These are phyloP conservation scores for Oxycera nigricornis DNA, from an alignment of 2,888 invertebrate species.

Conservation along the genomic window DNA sequence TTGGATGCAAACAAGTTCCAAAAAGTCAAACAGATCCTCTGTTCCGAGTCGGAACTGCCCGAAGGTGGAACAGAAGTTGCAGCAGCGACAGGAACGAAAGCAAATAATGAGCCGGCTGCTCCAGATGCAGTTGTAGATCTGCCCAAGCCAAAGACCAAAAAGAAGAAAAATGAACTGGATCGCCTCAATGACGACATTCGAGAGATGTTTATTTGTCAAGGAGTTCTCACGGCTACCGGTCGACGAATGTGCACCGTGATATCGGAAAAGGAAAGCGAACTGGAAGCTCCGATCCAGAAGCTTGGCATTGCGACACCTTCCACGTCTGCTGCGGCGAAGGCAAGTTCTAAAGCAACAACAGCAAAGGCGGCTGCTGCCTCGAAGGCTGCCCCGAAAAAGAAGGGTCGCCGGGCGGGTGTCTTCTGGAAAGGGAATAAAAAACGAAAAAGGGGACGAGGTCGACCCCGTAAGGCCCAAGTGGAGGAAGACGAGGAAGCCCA, in stretches of 20 bases:
- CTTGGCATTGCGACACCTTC: not conserved
- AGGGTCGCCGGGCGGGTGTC: not conserved
- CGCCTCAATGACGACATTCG: slow-evolving; percentile 70
- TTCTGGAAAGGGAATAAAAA: slow-evolving; percentile 25
- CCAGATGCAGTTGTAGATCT: not conserved
- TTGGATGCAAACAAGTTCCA: slow-evolving; percentile 52
- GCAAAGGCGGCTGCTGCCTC: not conserved
- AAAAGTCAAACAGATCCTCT: slow-evolving; percentile 50
- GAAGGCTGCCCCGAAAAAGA: not conserved
- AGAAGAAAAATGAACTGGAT: slow-evolving; percentile 64
- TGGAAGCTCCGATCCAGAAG: not conserved
- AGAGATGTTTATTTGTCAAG: slow-evolving; percentile 69
- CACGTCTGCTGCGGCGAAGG: not conserved
- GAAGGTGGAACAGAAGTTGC: slow-evolving; percentile 41
- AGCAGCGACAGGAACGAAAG: slow-evolving; percentile 21
- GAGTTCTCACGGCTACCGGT: slow-evolving; percentile 68
- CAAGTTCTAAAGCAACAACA: not conserved
- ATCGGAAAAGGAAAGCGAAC: slow-evolving; percentile 52
- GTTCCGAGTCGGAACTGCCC: not conserved
- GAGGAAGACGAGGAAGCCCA: not conserved
- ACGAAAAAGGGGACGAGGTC: slow-evolving; percentile 36
- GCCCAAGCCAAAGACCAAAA: not conserved
- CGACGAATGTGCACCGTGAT: slow-evolving; percentile 66
- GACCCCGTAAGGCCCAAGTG: slow-evolving; percentile 37
- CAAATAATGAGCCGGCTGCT: slow-evolving; percentile 25